Base-by-base conservation (phyloP, 2,888 invertebrate species). In the Ormyrus nitidulus region DNA sequence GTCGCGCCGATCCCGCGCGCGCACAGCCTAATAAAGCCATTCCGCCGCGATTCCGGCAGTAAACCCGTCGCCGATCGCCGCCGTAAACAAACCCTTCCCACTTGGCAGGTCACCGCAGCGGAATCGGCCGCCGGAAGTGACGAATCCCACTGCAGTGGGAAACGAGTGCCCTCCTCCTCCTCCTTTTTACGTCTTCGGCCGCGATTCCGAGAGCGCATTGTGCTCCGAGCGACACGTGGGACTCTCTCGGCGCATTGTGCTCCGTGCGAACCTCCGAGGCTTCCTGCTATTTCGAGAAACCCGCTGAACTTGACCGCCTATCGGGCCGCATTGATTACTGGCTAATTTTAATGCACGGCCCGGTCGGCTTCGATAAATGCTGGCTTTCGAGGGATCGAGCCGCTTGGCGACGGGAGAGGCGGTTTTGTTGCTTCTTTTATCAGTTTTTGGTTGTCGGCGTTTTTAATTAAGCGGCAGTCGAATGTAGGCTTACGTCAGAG, bases 291-390 rank as follows among this genome's bases (percentile, higher is more conserved):
- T 48, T 49, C 8, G 49, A 58, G 70, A 49, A 19, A 19, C 10
- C 19, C 68, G 53, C n/a, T 70, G 70, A 70, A 70, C 70, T 70
- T 70, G 70, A 70, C 70, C 70, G 70, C 49, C 59, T 49, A 59
- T 59, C 19, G 19, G 7, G 19, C 19, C 13, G 19, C 7, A 59
- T 59, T 59, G 59, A 59, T 59, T 46, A 6, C 48, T 48, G 48
- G 48, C 64, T 34, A 46, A 65, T 49, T 49, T 13, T 13, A 49
- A 49, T 13, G 49, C 64, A 3, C 64, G n/a, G 3, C 2, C 34
- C 34, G 34, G 2, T 34, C 3, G 34, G 34, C 34, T 34, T 34
- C 3, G 2, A 34, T 34, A 34, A 34, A 34, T 2, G 34, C 2
- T 34, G 3, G 2, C 34, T 34, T 34, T 34, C 34, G 34, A 34